A percentile compares a stretch with the other conserved stretches of the same genome.
phyloP scores from a whole-genome alignment of 2,888 invertebrate species.

The Harmothoe impar region DNA sequence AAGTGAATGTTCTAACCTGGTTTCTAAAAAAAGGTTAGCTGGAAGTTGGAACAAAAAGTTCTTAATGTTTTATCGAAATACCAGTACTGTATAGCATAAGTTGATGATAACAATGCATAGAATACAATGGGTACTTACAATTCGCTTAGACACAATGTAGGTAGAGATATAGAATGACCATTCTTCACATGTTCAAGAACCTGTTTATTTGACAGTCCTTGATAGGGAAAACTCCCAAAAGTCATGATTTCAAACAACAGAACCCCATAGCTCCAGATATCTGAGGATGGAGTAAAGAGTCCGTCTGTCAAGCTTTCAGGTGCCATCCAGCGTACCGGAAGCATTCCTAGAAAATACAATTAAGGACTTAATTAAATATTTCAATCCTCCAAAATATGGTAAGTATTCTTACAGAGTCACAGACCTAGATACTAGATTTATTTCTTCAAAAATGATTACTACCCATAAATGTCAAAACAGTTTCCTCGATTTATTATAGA shows the following conservation, averaged over 20 bases:
- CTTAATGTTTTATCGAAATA: no score
- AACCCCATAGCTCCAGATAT: constrained; percentile 95
- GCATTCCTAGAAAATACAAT: constrained; percentile 86
- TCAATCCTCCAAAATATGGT: no score
- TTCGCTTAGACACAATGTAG: constrained; percentile 90
- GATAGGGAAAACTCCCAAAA: constrained; percentile 95
- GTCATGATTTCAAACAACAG: constrained; percentile 92
- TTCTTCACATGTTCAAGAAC: constrained; percentile 91
- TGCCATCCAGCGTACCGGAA: constrained; percentile 96
- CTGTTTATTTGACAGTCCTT: constrained; percentile 92
- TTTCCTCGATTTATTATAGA: no score
- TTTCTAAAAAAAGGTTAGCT: no score
- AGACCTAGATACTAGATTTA: no score
- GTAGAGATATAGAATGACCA: constrained; percentile 90
- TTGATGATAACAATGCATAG: background rate
- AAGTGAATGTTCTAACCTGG: no score
- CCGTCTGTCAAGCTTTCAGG: constrained; percentile 93
- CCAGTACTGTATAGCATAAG: no score
- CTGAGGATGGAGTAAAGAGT: constrained; percentile 92
- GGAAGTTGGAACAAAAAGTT: no score
- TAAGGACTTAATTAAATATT: no score
- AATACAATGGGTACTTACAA: constrained; percentile 89
- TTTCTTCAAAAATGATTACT: no score
- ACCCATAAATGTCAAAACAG: no score
- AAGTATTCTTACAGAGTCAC: no score